Evolutionary conservation across 2,113 vertebrate species (phyloP).

Genomic region (Plectropomus leopardus): DNA sequence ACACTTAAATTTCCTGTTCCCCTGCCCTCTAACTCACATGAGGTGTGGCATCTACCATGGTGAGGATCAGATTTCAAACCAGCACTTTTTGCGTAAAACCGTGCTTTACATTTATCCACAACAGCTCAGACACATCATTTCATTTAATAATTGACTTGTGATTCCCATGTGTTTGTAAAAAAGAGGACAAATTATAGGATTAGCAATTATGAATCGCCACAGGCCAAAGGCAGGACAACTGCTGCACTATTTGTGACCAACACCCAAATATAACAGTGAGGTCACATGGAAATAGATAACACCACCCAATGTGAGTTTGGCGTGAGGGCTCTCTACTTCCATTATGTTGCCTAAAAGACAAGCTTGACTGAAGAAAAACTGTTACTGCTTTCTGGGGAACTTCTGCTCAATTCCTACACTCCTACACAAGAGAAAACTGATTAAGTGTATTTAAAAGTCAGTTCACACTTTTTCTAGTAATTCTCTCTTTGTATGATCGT

Average conservation of each 20-base stretch:
- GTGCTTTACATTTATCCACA: background rate
- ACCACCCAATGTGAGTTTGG: slow-evolving; percentile 34
- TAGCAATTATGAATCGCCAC: slow-evolving; percentile 46
- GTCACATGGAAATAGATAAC: slow-evolving; percentile 53
- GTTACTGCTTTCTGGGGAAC: slow-evolving; percentile 6
- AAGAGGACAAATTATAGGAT: slow-evolving; percentile 42
- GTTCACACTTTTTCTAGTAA: background rate
- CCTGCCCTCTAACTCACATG: background rate
- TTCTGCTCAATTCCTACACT: no score
- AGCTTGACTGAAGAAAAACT: slow-evolving; percentile 19
- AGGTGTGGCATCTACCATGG: slow-evolving; percentile 20
- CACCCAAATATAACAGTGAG: slow-evolving; percentile 75
- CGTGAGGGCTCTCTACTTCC: slow-evolving; percentile 23
- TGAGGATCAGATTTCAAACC: slow-evolving; percentile 37
- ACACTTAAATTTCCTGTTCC: slow-evolving; percentile 26
- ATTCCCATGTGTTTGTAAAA: slow-evolving; percentile 5
- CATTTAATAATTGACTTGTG: background rate
- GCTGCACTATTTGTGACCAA: slow-evolving; percentile 78
- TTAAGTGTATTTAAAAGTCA: background rate
- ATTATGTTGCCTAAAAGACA: slow-evolving; percentile 29
- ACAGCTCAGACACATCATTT: background rate
- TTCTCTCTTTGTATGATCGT: background rate
- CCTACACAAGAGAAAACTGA: no score
- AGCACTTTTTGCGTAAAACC: background rate
- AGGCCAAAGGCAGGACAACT: slow-evolving; percentile 65